Percentiles rank a stretch among this genome's conserved stretches.
These are phyloP conservation scores for Porites divaricata DNA, from an alignment of 92 coral and sea anemone species.

Conservation along the genomic window DNA sequence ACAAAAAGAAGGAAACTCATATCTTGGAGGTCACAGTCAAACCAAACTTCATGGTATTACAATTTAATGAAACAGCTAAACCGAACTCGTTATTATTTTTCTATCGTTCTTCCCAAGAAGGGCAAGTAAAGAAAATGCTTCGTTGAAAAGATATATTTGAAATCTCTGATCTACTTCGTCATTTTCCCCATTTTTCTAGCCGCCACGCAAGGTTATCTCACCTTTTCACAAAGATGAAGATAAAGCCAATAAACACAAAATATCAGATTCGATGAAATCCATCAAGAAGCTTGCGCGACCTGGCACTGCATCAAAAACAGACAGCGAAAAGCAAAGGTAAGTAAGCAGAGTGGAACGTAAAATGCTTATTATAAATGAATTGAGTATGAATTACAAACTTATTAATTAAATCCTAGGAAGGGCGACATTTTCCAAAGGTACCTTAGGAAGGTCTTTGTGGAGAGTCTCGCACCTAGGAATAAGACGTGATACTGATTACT, in stretches of 20 bases:
- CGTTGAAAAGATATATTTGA: neutral
- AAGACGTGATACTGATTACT: too few species aligned
- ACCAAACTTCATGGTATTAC: constrained; percentile 24
- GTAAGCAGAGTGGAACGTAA: neutral
- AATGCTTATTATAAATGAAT: neutral
- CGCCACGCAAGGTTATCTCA: constrained; percentile 22
- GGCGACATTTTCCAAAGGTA: too few species aligned
- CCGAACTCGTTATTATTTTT: neutral
- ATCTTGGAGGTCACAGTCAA: constrained; percentile 9
- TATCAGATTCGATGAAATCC: constrained; percentile 6
- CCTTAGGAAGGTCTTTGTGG: too few species aligned
- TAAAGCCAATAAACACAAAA: constrained; percentile 8
- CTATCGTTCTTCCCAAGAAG: neutral
- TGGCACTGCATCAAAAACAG: too few species aligned
- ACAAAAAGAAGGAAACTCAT: neutral
- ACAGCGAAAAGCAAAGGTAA: constrained; percentile 23
- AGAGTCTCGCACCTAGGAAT: too few species aligned
- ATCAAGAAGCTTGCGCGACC: constrained; percentile 9
- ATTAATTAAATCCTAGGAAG: too few species aligned
- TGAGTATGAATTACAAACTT: too few species aligned
- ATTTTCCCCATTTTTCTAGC: neutral
- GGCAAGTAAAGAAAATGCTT: neutral
- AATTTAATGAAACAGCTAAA: too few species aligned
- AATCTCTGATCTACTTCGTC: neutral
- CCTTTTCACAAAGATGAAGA: constrained; percentile 23